phyloP scores from a whole-genome alignment of 2,888 invertebrate species.

The Epinotia brunnichana region DNA sequence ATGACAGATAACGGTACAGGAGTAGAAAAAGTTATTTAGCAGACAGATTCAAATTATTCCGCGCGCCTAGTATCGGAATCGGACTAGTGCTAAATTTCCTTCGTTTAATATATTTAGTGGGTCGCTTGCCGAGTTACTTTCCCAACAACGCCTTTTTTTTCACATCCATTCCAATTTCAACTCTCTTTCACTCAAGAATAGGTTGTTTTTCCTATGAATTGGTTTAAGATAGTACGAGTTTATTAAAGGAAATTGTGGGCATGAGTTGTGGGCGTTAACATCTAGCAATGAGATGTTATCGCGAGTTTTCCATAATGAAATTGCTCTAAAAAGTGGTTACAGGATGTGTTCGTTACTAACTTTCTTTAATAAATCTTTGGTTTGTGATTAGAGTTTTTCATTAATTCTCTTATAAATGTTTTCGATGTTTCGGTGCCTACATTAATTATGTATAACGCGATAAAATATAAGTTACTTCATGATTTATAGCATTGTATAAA shows the following conservation, averaged over 20 bases:
- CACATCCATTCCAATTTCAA: neutral
- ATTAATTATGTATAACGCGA: conserved; percentile 18
- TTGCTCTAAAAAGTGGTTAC: conserved; percentile 38
- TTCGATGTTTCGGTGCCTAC: neutral
- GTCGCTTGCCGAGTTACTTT: conserved; percentile 12
- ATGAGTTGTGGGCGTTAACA: conserved; percentile 39
- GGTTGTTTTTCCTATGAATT: neutral
- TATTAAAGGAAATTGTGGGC: neutral
- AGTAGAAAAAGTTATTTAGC: conserved; percentile 26
- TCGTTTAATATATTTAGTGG: conserved; percentile 35
- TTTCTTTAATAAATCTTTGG: conserved; percentile 7
- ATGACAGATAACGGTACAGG: too few relatives aligned
- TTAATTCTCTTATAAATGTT: conserved; percentile 14
- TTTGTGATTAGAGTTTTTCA: conserved; percentile 13
- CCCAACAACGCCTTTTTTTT: neutral
- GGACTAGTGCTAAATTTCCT: conserved; percentile 34
- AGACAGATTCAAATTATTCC: conserved; percentile 29
- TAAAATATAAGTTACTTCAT: neutral
- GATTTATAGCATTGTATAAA: neutral
- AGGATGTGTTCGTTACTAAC: conserved; percentile 18
- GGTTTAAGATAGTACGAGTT: neutral
- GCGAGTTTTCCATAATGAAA: conserved; percentile 41
- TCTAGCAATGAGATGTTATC: conserved; percentile 44
- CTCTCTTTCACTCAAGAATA: neutral
- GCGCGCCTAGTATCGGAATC: conserved; percentile 29